phyloP scores from a whole-genome alignment of 2,113 vertebrate genomes.

The Clinocottus analis region DNA sequence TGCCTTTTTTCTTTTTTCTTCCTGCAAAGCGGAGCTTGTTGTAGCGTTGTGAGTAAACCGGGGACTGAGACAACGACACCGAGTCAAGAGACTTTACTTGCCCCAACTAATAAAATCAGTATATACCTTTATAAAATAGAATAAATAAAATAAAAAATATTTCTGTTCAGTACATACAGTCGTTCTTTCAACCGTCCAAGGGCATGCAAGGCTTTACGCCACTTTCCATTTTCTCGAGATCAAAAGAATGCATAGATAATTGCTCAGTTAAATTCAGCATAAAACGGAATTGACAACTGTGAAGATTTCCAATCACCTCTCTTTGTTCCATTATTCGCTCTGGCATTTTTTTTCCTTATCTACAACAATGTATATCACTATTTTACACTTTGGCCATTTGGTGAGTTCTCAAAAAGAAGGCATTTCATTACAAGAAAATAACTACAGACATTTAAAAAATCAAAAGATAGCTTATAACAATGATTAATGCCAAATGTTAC shows the following conservation, averaged over 20 bases:
- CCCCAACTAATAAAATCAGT: conserved; percentile 82
- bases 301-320: conserved; percentile 56
- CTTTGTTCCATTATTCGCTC: conserved; percentile 59
- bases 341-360: conserved; percentile 76
- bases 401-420: conserved; percentile 79
- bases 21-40: conserved; percentile 68
- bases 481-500: conserved; percentile 75
- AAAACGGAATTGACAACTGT: conserved; percentile 71
- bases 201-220: conserved; percentile 87
- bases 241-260: conserved; percentile 96
- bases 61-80: conserved; percentile 80
- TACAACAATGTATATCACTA: conserved; percentile 80
- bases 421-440: conserved; percentile 74
- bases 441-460: conserved; percentile 68
- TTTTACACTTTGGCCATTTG: conserved; percentile 89
- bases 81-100: conserved; percentile 65
- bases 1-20: conserved; percentile 12
- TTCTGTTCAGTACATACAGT: conserved; percentile 86
- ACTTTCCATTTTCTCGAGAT: conserved; percentile 78
- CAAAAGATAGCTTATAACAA: conserved; percentile 80
- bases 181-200: conserved; percentile 77
- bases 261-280: conserved; percentile 80
- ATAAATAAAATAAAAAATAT: conserved; percentile 99
- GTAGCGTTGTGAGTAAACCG: conserved; percentile 62
- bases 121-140: conserved; percentile 96